These are phyloP conservation scores for Nipponacmea schrenckii DNA, from an alignment of 2,888 invertebrate genomes.

Conservation along the genomic window DNA sequence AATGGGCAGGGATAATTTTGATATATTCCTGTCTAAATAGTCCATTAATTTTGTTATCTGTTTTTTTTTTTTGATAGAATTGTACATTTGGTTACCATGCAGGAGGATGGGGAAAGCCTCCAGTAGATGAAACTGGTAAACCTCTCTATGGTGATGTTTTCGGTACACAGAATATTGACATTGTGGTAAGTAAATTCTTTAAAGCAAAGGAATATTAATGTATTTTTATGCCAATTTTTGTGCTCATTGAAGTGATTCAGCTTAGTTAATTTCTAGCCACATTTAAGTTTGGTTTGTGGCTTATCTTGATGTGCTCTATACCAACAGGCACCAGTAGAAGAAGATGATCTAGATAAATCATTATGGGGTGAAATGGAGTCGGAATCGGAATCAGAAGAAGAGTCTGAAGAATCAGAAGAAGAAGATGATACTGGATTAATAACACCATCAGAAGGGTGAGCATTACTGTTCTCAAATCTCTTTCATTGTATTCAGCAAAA, in stretches of 20 bases:
- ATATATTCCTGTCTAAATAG: no score
- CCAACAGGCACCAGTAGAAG: conserved; percentile 73
- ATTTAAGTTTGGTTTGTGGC: not conserved
- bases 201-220: no score
- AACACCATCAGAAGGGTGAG: conserved; percentile 77
- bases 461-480: conserved; percentile 17
- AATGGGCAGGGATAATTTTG: no score
- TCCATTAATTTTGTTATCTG: no score
- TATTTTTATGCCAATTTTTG: no score
- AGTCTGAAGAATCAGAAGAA: conserved; percentile 68
- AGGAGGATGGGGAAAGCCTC: conserved; percentile 98
- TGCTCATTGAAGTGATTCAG: no score
- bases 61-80: conserved; percentile 64
- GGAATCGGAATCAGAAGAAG: conserved; percentile 76
- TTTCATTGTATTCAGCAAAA: not conserved
- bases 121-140: conserved; percentile 97
- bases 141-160: conserved; percentile 99
- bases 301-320: not conserved
- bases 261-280: no score
- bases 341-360: conserved; percentile 90
- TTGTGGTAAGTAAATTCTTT: conserved; percentile 42
- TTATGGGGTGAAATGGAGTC: conserved; percentile 98
- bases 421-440: conserved; percentile 84
- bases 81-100: conserved; percentile 99
- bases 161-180: conserved; percentile 73